Evolutionary conservation across 2,888 invertebrate species (phyloP).

Genomic region (Microplitis deprimator): DNA sequence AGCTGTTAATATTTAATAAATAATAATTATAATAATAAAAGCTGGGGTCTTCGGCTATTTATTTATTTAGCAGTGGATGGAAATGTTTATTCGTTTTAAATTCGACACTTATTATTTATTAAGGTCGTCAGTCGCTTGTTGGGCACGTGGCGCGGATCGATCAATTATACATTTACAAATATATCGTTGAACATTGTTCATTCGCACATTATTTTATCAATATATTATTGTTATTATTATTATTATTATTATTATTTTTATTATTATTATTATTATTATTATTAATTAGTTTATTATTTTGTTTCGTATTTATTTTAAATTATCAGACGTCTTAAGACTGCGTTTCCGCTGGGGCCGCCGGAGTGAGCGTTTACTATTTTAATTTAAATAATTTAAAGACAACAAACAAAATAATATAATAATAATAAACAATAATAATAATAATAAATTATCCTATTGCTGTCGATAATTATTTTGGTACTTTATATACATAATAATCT

Average conservation of each 20-base stretch:
- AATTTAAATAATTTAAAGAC: background rate
- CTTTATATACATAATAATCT: conserved; percentile 61
- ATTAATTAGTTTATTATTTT: conserved; percentile 12
- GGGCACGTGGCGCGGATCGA: conserved; percentile 48
- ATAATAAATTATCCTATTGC: conserved; percentile 62
- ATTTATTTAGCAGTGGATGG: conserved; percentile 61
- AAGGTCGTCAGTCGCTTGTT: conserved; percentile 37
- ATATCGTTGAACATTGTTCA: conserved; percentile 37
- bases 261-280: conserved; percentile 29
- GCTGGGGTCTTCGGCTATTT: conserved; percentile 51
- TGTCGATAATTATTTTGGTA: conserved; percentile 62
- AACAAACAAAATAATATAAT: background rate
- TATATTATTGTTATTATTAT: conserved; percentile 29
- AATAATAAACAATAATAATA: conserved; percentile 54
- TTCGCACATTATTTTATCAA: conserved; percentile 35
- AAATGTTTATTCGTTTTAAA: conserved; percentile 60
- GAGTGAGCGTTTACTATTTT: conserved; percentile 54
- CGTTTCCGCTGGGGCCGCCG: conserved; percentile 46
- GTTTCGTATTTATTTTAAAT: conserved; percentile 14
- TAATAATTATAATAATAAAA: conserved; percentile 14
- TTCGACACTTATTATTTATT: conserved; percentile 29
- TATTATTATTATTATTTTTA: conserved; percentile 21
- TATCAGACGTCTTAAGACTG: background rate
- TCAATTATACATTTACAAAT: conserved; percentile 50
- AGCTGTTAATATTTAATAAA: conserved; percentile 14